These are phyloP conservation scores for Drosophila willistoni DNA, from an alignment of 1,140 invertebrate species.

Conservation along the genomic window DNA sequence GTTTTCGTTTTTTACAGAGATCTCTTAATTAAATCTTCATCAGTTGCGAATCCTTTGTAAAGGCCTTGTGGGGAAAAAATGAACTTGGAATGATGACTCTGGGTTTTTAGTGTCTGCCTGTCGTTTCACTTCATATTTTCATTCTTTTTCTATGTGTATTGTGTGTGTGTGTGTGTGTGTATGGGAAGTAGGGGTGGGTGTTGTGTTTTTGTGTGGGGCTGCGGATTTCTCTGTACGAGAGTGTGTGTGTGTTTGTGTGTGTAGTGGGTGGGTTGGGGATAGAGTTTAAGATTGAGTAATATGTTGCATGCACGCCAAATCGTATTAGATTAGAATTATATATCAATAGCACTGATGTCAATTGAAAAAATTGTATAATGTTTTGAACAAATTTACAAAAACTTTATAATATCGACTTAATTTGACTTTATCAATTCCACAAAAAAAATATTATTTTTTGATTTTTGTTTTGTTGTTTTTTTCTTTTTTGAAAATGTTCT, in stretches of 20 bases:
- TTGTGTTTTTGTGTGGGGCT: constrained; percentile 16
- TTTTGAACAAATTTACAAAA: constrained; percentile 68
- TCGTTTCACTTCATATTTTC: constrained; percentile 37
- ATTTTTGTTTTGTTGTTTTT: constrained; percentile 18
- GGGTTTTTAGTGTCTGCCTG: constrained; percentile 46
- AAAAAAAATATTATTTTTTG: constrained; percentile 26
- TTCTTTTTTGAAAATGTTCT: constrained; percentile 40
- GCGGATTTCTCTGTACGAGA: neutral
- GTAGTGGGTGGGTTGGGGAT: neutral
- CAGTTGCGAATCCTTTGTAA: constrained; percentile 36
- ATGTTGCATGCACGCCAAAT: constrained; percentile 37
- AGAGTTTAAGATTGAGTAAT: neutral
- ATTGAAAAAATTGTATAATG: constrained; percentile 45
- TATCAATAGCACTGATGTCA: constrained; percentile 39
- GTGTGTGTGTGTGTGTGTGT: constrained; percentile 24
- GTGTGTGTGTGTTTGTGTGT: constrained; percentile 12
- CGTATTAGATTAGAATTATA: constrained; percentile 39
- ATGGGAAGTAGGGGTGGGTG: neutral
- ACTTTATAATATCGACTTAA: constrained; percentile 41
- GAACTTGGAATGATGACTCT: constrained; percentile 70
- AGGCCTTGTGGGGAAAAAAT: constrained; percentile 45
- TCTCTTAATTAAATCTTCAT: constrained; percentile 30
- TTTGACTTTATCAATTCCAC: constrained; percentile 27
- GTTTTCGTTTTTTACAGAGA: constrained; percentile 24
- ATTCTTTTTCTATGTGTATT: constrained; percentile 20